A percentile compares a stretch with the other conserved stretches of the same genome.
Conservation (phyloP, 2,797 vertebrate species). For the Myripristis jacobus region DNA sequence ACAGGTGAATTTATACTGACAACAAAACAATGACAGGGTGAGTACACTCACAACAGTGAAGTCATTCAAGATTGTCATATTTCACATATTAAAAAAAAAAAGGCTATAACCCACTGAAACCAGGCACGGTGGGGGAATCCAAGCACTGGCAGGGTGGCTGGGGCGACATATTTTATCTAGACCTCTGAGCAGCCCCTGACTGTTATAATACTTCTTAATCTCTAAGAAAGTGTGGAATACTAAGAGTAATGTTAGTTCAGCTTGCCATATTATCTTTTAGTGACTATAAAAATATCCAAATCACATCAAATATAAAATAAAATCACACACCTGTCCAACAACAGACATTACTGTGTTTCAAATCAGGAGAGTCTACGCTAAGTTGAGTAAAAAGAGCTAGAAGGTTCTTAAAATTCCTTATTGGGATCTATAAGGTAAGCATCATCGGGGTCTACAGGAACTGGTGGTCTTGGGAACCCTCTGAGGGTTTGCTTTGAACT, state of each 20-base stretch:
- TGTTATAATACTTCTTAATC: neutral
- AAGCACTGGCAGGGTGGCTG: neutral
- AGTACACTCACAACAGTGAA: neutral
- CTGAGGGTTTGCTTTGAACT: constrained; percentile 72
- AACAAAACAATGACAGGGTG: no score
- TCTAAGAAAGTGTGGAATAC: neutral
- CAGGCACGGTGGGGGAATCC: constrained; percentile 1
- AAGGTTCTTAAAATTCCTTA: constrained; percentile 60
- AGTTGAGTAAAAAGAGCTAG: constrained; percentile 48
- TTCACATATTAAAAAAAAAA: no score
- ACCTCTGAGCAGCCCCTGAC: neutral
- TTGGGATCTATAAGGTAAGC: constrained; percentile 62
- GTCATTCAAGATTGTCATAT: no score
- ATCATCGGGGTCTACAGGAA: constrained; percentile 72
- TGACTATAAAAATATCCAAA: constrained; percentile 1
- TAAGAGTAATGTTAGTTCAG: neutral
- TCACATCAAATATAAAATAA: constrained; percentile 9
- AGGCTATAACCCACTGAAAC: neutral
- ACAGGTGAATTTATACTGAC: neutral
- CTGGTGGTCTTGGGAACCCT: constrained; percentile 69
- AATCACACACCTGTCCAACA: constrained; percentile 29
- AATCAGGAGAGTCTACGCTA: constrained; percentile 37
- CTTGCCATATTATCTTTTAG: neutral
- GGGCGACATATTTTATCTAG: neutral
- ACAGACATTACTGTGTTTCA: constrained; percentile 41